Evolutionary conservation across 2,797 vertebrate species (phyloP).

Genomic region (Lacerta viridis): DNA sequence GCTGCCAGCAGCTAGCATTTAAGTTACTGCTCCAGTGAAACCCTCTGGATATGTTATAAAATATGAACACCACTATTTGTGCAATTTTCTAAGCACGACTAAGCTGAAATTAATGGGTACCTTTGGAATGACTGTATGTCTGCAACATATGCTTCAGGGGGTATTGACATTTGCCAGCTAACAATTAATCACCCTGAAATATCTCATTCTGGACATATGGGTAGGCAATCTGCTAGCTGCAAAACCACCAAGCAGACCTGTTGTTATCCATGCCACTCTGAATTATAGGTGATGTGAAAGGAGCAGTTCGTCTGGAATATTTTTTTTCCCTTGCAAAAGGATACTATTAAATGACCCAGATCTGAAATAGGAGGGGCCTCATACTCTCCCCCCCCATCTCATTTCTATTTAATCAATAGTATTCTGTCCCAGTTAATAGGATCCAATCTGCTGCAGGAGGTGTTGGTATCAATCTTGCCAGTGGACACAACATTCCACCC

Average conservation of each 20-base stretch:
- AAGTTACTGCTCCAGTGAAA: constrained; percentile 34
- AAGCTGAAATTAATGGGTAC: constrained; percentile 24
- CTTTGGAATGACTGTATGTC: constrained; percentile 17
- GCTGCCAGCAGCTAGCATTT: constrained; percentile 23
- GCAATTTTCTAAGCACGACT: constrained; percentile 43
- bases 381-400: constrained; percentile 36
- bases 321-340: constrained; percentile 28
- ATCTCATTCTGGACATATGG: constrained; percentile 36
- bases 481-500: constrained; percentile 66
- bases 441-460: constrained; percentile 52
- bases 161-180: constrained; percentile 53
- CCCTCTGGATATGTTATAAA: constrained; percentile 41
- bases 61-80: constrained; percentile 4
- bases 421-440: constrained; percentile 59
- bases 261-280: constrained; percentile 40
- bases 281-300: background rate
- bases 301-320: constrained; percentile 4
- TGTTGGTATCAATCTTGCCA: constrained; percentile 60
- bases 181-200: constrained; percentile 58
- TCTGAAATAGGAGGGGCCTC: constrained; percentile 55
- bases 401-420: constrained; percentile 61
- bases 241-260: constrained; percentile 51
- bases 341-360: constrained; percentile 50
- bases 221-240: constrained; percentile 14
- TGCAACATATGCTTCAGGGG: constrained; percentile 43